These are phyloP conservation scores for Aphidius gifuensis DNA, from an alignment of 1,140 invertebrate genomes.

Conservation along the genomic window DNA sequence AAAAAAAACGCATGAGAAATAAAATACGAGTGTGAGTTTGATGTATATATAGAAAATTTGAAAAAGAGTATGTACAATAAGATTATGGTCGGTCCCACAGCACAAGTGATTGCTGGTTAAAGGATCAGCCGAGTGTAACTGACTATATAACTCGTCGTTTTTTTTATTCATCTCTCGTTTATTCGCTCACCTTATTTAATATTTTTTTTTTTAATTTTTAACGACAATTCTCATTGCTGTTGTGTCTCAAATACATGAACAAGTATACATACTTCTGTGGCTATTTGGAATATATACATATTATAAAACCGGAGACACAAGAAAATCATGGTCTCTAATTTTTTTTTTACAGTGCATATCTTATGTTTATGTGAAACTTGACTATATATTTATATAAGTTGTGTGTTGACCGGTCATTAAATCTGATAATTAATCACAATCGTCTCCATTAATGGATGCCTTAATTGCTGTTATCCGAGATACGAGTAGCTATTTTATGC, in stretches of 20 bases:
- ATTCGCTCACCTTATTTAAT: constrained; percentile 1
- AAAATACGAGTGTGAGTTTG: not conserved
- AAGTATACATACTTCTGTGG: not conserved
- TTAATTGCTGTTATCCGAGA: constrained; percentile 54
- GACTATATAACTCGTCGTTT: constrained; percentile 38
- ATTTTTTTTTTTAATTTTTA: too few species aligned
- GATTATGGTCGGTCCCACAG: constrained; percentile 47
- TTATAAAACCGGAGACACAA: constrained; percentile 16
- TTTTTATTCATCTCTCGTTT: constrained; percentile 30
- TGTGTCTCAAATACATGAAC: not conserved
- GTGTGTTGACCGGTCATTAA: constrained; percentile 50
- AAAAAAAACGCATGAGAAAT: not conserved
- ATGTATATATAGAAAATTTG: constrained; percentile 10
- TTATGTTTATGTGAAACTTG: constrained; percentile 33
- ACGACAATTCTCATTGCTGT: constrained; percentile 1
- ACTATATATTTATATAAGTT: constrained; percentile 50
- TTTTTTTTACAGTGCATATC: constrained; percentile 44
- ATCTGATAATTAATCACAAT: constrained; percentile 56
- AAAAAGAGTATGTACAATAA: constrained; percentile 25
- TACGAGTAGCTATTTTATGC: too few species aligned
- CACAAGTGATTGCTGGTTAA: constrained; percentile 51
- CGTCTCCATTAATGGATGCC: constrained; percentile 52
- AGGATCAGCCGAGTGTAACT: constrained; percentile 51
- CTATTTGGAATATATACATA: not conserved
- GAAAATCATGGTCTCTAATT: constrained; percentile 54